Percentiles rank a stretch among this genome's conserved stretches.
Evolutionary conservation across 2,888 invertebrate species (phyloP).

Genomic region (Volucella zonaria): DNA sequence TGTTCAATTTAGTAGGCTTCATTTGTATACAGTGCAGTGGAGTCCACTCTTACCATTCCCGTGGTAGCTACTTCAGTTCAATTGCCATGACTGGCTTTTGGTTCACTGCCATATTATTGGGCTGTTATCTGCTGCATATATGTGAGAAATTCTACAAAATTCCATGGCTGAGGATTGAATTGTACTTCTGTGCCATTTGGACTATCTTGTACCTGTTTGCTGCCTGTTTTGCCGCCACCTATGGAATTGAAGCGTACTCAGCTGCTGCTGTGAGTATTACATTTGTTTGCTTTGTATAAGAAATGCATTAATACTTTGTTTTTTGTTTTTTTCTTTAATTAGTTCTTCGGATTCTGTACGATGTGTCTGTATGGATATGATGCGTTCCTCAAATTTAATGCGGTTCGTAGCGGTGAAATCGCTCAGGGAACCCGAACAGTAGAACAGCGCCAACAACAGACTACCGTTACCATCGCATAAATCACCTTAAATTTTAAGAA

Average conservation of each 20-base stretch:
- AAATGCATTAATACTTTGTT: neutral
- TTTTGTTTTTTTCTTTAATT: constrained; percentile 79
- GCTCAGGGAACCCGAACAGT: constrained; percentile 85
- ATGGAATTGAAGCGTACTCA: constrained; percentile 85
- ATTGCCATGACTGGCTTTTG: constrained; percentile 93
- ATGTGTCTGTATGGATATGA: constrained; percentile 91
- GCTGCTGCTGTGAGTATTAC: constrained; percentile 86
- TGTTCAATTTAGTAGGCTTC: constrained; percentile 89
- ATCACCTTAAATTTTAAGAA: constrained; percentile 12
- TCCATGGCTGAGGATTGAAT: constrained; percentile 93
- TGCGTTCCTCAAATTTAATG: constrained; percentile 90
- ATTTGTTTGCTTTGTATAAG: neutral
- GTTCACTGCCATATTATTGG: constrained; percentile 90
- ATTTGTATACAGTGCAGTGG: constrained; percentile 89
- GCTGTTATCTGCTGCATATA: constrained; percentile 92
- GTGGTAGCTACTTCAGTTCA: constrained; percentile 89
- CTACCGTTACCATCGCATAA: constrained; percentile 72
- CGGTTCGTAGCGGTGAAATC: constrained; percentile 86
- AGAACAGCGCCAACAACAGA: constrained; percentile 72
- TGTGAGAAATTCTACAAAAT: constrained; percentile 92
- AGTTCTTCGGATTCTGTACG: constrained; percentile 94
- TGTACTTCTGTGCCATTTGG: constrained; percentile 89
- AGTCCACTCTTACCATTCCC: constrained; percentile 83
- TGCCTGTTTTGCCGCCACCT: constrained; percentile 87
- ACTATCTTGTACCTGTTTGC: constrained; percentile 90